Percentiles rank a stretch among this genome's conserved stretches.
These are phyloP conservation scores for Scaptomyza hsui DNA, from an alignment of 1,140 invertebrate species.

Conservation along the genomic window DNA sequence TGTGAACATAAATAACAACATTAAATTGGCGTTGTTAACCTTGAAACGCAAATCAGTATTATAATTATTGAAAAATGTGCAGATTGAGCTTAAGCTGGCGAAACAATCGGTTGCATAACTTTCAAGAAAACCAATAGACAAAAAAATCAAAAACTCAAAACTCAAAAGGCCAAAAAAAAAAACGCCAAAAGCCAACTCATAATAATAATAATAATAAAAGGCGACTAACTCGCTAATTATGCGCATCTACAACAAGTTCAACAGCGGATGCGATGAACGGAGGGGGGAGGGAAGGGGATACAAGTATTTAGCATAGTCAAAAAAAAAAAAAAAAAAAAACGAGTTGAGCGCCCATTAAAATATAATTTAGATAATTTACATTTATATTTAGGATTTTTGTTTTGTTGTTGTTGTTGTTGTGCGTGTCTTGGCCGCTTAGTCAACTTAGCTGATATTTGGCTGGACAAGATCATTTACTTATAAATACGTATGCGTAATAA, in stretches of 20 bases:
- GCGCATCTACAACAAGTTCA: conserved; percentile 41
- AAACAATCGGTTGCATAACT: conserved; percentile 47
- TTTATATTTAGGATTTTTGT: conserved; percentile 41
- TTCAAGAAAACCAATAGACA: conserved; percentile 2
- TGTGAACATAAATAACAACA: conserved; percentile 1
- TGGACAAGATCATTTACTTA: background rate
- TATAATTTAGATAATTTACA: conserved; percentile 53
- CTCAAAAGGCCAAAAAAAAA: conserved; percentile 1
- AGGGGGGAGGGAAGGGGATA: background rate
- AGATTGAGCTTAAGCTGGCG: background rate
- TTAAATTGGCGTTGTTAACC: conserved; percentile 37
- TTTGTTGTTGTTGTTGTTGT: conserved; percentile 18
- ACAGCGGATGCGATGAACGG: background rate
- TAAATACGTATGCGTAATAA: conserved; percentile 1
- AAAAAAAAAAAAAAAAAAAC: no score
- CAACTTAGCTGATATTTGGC: conserved; percentile 21
- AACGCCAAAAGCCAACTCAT: background rate
- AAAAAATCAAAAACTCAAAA: conserved; percentile 8
- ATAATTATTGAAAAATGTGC: conserved; percentile 40
- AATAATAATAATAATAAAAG: conserved; percentile 48
- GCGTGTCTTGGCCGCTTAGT: conserved; percentile 11
- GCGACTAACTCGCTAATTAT: conserved; percentile 51
- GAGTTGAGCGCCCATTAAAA: conserved; percentile 47
- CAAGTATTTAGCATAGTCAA: conserved; percentile 28
- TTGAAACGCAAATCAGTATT: conserved; percentile 41